Base-by-base conservation (phyloP, 2,113 vertebrate species). In the Bucco capensis region DNA sequence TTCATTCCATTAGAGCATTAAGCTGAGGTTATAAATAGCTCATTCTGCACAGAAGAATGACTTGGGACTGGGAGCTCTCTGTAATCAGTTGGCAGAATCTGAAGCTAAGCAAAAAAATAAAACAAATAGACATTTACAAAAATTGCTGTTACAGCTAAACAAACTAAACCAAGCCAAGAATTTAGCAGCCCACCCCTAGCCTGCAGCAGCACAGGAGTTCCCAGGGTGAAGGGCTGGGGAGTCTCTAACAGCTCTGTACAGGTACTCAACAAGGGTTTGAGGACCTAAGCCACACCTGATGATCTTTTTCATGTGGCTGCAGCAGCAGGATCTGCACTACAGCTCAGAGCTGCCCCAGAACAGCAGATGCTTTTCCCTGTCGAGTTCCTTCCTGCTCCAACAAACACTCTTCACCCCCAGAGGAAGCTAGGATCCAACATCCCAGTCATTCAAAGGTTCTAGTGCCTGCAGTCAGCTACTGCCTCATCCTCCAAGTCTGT, bases 1-100 rank as follows among this genome's bases (percentile, higher is more conserved):
- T 80, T 83, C 51, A 53, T 51, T 81, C 49, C 72, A 62, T 49
- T 33, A 56, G 12, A 80, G 42, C 75, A 61, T 74, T 60, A 82
- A 67, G 51, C 72, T 42, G 50, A 50, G 64, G 64, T 89, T 94
- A 89, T 75, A 72, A 89, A 94, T 84, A 89, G 71, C 22, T 83
- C 10, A 12, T 80, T 73, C 67, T 83, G 47, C 83, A 77, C 6
- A 83, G 50, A 64, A 31, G 61, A 37, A 73, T 28, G 70, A 42
- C 50, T 79, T 57, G 71, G 23, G 89, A 27, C 54, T 86, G 3
- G 79, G 76, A 73, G 69, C 83, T 88, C 6, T 69, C 28, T 69
- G 40, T 73, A 88, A 90, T 66, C 76, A 62, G 88, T 71, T 86
- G 79, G 58, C 83, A 42, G 83, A 80, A 73, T 54, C 51, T 62